Conservation (phyloP, 2,797 vertebrate species). For the Enteromius treurensis region DNA sequence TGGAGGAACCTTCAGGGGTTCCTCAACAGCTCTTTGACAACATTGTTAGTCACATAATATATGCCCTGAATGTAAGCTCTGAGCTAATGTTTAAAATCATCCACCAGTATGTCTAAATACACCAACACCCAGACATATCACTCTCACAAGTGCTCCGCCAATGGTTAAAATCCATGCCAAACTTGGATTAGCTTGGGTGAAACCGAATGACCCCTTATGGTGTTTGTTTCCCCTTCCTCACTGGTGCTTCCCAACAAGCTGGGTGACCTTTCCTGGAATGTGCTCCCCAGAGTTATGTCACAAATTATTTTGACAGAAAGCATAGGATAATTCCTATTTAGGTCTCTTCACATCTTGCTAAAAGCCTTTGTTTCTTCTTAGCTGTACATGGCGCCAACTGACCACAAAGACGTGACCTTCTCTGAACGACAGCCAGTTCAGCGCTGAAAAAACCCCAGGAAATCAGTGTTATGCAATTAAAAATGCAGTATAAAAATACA, state of each 20-base stretch:
- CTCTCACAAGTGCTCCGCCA: slow-evolving; percentile 7
- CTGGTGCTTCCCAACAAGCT: slow-evolving; percentile 22
- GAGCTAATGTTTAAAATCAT: slow-evolving; percentile 31
- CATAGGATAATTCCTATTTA: slow-evolving; percentile 20
- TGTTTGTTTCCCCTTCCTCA: slow-evolving; percentile 32
- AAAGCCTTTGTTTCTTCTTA: slow-evolving; percentile 26
- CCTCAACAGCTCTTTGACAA: neutral
- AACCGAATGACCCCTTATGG: slow-evolving; percentile 36
- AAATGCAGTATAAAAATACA: slow-evolving; percentile 27
- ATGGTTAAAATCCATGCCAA: slow-evolving; percentile 32
- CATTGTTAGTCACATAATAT: slow-evolving; percentile 21
- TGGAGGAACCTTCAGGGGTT: neutral
- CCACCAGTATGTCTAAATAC: slow-evolving; percentile 24
- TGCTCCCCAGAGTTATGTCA: neutral
- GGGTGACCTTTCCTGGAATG: slow-evolving; percentile 31
- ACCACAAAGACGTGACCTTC: neutral
- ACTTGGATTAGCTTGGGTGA: slow-evolving; percentile 36
- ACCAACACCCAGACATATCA: slow-evolving; percentile 35
- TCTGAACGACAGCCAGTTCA: neutral
- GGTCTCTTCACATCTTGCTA: neutral
- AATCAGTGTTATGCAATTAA: slow-evolving; percentile 1
- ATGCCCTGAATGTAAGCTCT: neutral
- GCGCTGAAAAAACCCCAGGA: neutral
- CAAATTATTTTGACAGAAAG: slow-evolving; percentile 32
- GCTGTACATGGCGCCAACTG: neutral